Evolutionary conservation across 2,888 invertebrate genomes (phyloP).

Genomic region (Leptopterna dolabrata): DNA sequence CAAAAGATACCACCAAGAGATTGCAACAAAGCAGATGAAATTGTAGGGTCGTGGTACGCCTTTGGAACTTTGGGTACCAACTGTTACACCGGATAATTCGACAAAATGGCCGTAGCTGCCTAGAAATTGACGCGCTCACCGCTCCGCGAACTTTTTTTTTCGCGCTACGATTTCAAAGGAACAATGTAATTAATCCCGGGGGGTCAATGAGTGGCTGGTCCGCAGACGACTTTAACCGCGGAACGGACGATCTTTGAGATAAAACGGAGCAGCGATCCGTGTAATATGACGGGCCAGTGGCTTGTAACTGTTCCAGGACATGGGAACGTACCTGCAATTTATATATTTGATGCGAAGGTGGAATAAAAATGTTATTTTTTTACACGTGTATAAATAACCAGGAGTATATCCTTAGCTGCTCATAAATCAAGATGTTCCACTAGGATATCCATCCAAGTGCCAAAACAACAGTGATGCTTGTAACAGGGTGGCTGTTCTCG

Average conservation of each 20-base stretch:
- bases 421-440: no score
- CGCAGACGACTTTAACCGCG: background rate
- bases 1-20: background rate
- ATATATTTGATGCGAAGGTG: no score
- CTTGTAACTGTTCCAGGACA: constrained; percentile 36
- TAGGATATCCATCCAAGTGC: no score
- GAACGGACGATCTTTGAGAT: background rate
- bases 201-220: background rate
- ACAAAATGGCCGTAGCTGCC: background rate
- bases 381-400: no score
- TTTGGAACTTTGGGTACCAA: constrained; percentile 2
- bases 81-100: constrained; percentile 3
- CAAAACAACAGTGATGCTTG: no score
- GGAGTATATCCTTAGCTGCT: no score
- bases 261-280: constrained; percentile 22
- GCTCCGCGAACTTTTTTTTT: background rate
- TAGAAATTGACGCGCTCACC: background rate
- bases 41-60: background rate
- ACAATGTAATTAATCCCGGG: background rate
- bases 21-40: background rate
- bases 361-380: no score
- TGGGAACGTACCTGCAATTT: constrained; percentile 3
- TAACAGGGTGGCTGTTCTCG: no score
- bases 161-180: background rate
- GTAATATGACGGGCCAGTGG: constrained; percentile 17